These are phyloP conservation scores for Micoletzkya japonica DNA, from an alignment of 2,888 invertebrate genomes.

Conservation along the genomic window DNA sequence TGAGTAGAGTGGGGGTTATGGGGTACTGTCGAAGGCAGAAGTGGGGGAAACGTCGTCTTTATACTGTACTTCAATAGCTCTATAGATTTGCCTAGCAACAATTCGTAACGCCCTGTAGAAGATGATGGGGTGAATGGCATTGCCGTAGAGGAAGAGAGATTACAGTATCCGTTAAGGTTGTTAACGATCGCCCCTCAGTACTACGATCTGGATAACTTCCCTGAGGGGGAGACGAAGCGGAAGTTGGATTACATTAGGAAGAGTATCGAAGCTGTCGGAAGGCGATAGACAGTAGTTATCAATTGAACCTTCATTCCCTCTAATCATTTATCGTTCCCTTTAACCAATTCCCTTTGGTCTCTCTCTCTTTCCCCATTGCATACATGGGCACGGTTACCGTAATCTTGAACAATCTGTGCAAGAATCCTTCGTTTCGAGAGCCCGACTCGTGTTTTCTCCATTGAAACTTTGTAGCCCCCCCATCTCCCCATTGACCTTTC, in stretches of 20 bases:
- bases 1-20: constrained; percentile 64
- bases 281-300: too few species aligned
- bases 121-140: too few species aligned
- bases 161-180: too few species aligned
- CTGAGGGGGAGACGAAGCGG: constrained; percentile 91
- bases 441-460: background rate
- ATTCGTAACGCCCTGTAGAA: too few species aligned
- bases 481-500: constrained; percentile 16
- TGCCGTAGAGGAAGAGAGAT: too few species aligned
- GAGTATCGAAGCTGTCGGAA: background rate
- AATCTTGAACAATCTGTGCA: constrained; percentile 12
- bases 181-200: constrained; percentile 93
- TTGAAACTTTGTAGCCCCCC: background rate
- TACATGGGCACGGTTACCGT: background rate
- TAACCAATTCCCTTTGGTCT: constrained; percentile 2
- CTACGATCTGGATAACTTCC: constrained; percentile 96
- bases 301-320: background rate
- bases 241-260: constrained; percentile 80
- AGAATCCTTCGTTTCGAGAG: background rate
- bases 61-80: too few species aligned
- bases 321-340: background rate
- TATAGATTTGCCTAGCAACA: too few species aligned
- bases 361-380: background rate
- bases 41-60: too few species aligned
- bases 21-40: too few species aligned